phyloP scores from a whole-genome alignment of 2,797 vertebrate genomes.

The Spinibarbus caldwelli region DNA sequence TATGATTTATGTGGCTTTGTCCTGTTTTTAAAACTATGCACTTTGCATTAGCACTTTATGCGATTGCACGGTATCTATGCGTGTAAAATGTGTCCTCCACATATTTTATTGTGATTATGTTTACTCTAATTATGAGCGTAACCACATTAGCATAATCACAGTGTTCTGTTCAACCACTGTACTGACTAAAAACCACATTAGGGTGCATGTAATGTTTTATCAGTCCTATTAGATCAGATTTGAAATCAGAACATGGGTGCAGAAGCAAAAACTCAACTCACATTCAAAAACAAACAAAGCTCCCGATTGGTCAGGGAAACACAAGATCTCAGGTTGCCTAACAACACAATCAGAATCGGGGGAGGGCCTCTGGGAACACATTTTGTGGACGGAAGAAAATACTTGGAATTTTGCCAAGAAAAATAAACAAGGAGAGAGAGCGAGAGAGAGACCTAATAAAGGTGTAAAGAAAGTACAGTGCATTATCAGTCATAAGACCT shows the following conservation, averaged over 20 bases:
- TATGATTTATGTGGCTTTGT: neutral
- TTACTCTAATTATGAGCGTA: neutral
- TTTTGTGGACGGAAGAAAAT: conserved; percentile 72
- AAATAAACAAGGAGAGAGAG: conserved; percentile 67
- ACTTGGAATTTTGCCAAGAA: conserved; percentile 78
- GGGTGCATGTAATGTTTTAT: neutral
- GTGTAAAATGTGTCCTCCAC: neutral
- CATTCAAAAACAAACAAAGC: conserved; percentile 46
- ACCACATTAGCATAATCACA: neutral
- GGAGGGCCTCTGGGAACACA: conserved; percentile 64
- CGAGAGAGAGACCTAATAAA: conserved; percentile 48
- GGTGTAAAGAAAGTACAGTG: conserved; percentile 31
- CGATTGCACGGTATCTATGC: neutral
- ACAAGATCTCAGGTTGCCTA: conserved; percentile 72
- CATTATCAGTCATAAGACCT: conserved; percentile 33
- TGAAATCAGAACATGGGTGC: neutral
- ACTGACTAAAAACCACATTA: neutral
- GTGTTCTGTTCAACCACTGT: neutral
- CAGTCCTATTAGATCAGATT: neutral
- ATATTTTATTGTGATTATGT: neutral
- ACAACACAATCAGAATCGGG: conserved; percentile 69
- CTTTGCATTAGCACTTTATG: neutral
- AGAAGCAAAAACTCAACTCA: conserved; percentile 1
- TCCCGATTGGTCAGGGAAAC: conserved; percentile 69
- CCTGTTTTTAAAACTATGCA: conserved; percentile 1